Evolutionary conservation across 2,888 invertebrate genomes (phyloP).

Genomic region (Octonoba sinensis): DNA sequence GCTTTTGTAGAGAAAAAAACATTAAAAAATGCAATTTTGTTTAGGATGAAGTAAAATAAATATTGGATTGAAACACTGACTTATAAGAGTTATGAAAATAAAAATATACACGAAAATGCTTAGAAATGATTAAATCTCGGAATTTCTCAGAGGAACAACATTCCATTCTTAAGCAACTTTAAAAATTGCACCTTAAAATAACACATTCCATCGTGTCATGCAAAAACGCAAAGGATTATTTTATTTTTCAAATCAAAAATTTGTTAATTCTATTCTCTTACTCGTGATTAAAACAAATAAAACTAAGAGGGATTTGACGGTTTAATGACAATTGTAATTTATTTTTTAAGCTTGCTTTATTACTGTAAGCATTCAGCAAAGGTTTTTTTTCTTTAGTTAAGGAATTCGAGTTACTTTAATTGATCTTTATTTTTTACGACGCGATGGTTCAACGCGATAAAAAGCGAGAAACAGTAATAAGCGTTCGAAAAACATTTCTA

Average conservation of each 20-base stretch:
- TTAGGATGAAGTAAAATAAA: too few species aligned
- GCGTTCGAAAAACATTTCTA: constrained; percentile 1
- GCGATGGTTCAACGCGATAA: not conserved
- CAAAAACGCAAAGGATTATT: not conserved
- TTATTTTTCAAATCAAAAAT: constrained; percentile 22
- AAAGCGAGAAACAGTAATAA: constrained; percentile 21
- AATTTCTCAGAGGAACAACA: constrained; percentile 34
- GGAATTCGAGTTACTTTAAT: constrained; percentile 17
- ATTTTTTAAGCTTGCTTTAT: constrained; percentile 18
- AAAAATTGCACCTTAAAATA: constrained; percentile 14
- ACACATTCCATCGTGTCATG: constrained; percentile 32
- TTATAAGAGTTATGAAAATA: too few species aligned
- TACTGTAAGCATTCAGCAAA: too few species aligned
- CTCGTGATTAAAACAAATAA: constrained; percentile 31
- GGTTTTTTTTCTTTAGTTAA: too few species aligned
- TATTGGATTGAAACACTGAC: too few species aligned
- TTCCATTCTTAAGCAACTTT: constrained; percentile 37
- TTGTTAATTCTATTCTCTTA: constrained; percentile 27
- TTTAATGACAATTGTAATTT: constrained; percentile 35
- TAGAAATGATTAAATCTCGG: constrained; percentile 40
- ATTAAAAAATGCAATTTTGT: too few species aligned
- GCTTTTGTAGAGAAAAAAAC: too few species aligned
- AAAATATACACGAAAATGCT: not conserved
- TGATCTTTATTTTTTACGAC: constrained; percentile 36
- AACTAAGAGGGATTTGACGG: constrained; percentile 29